phyloP scores from a whole-genome alignment of 1,140 invertebrate genomes.

The Zaprionus nigranus region DNA sequence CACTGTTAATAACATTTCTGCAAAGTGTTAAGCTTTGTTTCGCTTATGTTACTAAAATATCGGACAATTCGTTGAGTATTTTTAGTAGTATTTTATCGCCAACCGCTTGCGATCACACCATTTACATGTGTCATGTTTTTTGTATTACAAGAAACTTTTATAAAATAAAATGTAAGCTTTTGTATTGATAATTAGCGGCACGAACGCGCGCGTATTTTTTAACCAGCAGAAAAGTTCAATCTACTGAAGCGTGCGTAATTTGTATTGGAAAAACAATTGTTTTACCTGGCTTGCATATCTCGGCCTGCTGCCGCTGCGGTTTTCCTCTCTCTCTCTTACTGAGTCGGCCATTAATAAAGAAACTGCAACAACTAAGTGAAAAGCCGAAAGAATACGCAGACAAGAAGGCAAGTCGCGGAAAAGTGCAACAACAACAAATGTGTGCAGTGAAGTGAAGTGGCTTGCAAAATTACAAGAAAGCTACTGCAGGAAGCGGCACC shows the following conservation, averaged over 20 bases:
- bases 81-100: constrained; percentile 33
- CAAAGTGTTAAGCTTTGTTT: constrained; percentile 16
- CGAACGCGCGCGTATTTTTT: constrained; percentile 33
- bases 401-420: constrained; percentile 14
- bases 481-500: constrained; percentile 18
- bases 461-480: constrained; percentile 46
- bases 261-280: constrained; percentile 22
- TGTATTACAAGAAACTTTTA: constrained; percentile 46
- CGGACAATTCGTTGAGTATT: not conserved
- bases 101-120: constrained; percentile 40
- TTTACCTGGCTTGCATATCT: constrained; percentile 8
- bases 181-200: constrained; percentile 28
- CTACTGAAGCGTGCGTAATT: not conserved
- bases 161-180: constrained; percentile 57
- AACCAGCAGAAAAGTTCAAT: constrained; percentile 9
- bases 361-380: constrained; percentile 43
- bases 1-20: constrained; percentile 19
- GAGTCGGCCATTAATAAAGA: constrained; percentile 52
- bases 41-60: constrained; percentile 9
- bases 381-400: constrained; percentile 33
- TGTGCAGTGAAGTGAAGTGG: constrained; percentile 56
- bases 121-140: constrained; percentile 57
- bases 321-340: constrained; percentile 22
- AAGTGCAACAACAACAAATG: constrained; percentile 30
- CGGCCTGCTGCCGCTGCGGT: constrained; percentile 33